Evolutionary conservation across 1,140 invertebrate species (phyloP).

Genomic region (Tigriopus japonicus): DNA sequence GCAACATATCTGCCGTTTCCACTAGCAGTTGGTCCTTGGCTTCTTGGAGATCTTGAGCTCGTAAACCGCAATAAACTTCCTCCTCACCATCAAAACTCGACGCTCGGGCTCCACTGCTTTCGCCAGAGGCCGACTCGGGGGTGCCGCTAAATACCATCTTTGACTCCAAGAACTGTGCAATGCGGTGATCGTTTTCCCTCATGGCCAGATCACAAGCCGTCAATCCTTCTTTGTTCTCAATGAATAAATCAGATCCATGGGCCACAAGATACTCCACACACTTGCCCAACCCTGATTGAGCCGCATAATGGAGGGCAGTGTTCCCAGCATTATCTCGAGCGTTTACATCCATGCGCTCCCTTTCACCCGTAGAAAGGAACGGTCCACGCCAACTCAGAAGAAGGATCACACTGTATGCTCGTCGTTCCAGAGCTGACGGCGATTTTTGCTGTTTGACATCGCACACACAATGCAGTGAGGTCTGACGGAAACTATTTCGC

Average conservation of each 20-base stretch:
- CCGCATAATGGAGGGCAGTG: slow-evolving; percentile 44
- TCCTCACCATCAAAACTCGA: slow-evolving; percentile 23
- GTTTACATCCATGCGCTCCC: slow-evolving; percentile 37
- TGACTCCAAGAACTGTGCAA: slow-evolving; percentile 43
- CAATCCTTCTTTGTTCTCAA: slow-evolving; percentile 39
- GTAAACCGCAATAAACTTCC: slow-evolving; percentile 41
- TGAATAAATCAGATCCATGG: slow-evolving; percentile 38
- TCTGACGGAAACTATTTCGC: slow-evolving; percentile 42
- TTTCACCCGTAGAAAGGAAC: slow-evolving; percentile 30
- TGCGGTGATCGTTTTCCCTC: slow-evolving; percentile 34
- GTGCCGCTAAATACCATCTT: slow-evolving; percentile 47
- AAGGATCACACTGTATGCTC: slow-evolving; percentile 38
- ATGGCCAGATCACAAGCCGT: slow-evolving; percentile 46
- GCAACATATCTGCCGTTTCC: slow-evolving; percentile 52
- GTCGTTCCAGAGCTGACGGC: slow-evolving; percentile 35
- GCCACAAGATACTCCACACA: slow-evolving; percentile 42
- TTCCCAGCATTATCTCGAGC: slow-evolving; percentile 43
- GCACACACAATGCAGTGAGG: slow-evolving; percentile 41
- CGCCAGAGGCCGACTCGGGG: slow-evolving; percentile 4
- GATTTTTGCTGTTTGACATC: slow-evolving; percentile 31
- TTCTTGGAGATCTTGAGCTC: slow-evolving; percentile 49
- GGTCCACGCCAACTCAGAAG: slow-evolving; percentile 41
- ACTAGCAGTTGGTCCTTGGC: slow-evolving; percentile 50
- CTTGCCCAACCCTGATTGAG: slow-evolving; percentile 38
- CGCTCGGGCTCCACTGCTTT: not conserved